A percentile compares a stretch with the other conserved stretches of the same genome.
Evolutionary conservation across 1,140 invertebrate genomes (phyloP).

Genomic region (Drosophila orena): DNA sequence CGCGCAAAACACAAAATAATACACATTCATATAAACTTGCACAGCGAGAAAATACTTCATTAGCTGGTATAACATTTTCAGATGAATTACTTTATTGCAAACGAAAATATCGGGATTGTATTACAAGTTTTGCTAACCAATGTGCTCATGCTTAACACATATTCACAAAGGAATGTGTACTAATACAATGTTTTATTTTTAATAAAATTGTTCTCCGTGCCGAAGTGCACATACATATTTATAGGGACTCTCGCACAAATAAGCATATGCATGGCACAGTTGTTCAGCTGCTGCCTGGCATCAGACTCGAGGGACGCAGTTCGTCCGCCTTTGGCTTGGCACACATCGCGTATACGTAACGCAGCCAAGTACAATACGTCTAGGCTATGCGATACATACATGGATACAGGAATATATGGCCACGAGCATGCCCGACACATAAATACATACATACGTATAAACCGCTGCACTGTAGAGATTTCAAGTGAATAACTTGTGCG

Average conservation of each 20-base stretch:
- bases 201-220: not conserved
- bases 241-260: constrained; percentile 39
- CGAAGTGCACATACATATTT: constrained; percentile 36
- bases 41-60: not conserved
- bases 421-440: constrained; percentile 24
- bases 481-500: constrained; percentile 83
- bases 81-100: no score
- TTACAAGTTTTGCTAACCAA: no score
- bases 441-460: constrained; percentile 5
- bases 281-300: constrained; percentile 73
- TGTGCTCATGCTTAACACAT: not conserved
- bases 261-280: constrained; percentile 76
- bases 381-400: constrained; percentile 32
- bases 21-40: constrained; percentile 50
- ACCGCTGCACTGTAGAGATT: constrained; percentile 69
- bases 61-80: no score
- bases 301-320: constrained; percentile 56
- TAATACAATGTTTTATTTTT: not conserved
- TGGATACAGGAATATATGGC: constrained; percentile 7
- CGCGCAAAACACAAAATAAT: constrained; percentile 82
- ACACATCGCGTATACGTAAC: constrained; percentile 74
- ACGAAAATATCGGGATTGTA: no score
- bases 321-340: constrained; percentile 51
- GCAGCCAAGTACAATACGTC: constrained; percentile 57
- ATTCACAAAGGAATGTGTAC: not conserved